Conservation (phyloP, 2,797 vertebrate genomes). For the Sphenopsis melanotis region DNA sequence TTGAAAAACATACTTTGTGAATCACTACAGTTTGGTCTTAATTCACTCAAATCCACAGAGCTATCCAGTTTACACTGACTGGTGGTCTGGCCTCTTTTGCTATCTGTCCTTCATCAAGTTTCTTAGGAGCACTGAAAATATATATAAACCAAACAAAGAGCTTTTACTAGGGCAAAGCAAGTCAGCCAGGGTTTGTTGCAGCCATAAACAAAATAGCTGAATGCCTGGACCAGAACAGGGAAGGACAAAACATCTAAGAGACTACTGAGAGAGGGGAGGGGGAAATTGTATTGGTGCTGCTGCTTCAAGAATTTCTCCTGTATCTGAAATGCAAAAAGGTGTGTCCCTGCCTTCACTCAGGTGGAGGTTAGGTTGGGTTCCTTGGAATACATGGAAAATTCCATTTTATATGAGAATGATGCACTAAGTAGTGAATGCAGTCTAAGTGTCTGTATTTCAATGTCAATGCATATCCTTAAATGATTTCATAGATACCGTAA, state of each 20-base stretch:
- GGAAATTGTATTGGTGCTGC: background rate
- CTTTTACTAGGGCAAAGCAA: background rate
- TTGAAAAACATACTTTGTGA: background rate
- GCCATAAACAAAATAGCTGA: background rate
- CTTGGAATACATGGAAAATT: background rate
- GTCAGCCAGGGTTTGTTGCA: background rate
- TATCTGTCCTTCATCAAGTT: conserved; percentile 25
- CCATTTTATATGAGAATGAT: background rate
- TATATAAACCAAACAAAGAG: background rate
- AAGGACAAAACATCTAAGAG: background rate
- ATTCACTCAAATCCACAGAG: background rate
- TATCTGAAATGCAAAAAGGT: background rate
- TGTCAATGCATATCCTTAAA: background rate
- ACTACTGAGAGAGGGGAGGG: background rate
- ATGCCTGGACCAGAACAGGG: background rate
- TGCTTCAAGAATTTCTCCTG: background rate
- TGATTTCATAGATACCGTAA: background rate
- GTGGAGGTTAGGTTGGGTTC: background rate
- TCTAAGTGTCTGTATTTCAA: background rate
- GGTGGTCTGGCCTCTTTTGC: background rate
- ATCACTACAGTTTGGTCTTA: conserved; percentile 2
- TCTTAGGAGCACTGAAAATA: background rate
- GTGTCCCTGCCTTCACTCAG: background rate
- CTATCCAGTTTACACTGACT: background rate
- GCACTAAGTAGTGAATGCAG: background rate